Evolutionary conservation across 1,140 invertebrate species (phyloP).

Genomic region (Danaus melanippus): DNA sequence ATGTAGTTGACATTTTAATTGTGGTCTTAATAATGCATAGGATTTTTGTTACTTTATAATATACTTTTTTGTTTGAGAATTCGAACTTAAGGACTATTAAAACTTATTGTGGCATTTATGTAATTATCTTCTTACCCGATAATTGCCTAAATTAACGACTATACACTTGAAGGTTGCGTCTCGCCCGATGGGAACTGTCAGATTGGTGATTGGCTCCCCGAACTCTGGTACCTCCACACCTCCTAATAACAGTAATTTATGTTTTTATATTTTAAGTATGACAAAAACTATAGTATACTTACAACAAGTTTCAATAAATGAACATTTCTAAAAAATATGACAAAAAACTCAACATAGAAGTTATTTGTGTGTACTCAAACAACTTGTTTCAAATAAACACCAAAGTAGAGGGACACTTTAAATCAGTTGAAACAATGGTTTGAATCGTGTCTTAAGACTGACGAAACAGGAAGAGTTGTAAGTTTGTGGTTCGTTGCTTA

Average conservation of each 20-base stretch:
- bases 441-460: constrained; percentile 24
- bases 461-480: constrained; percentile 22
- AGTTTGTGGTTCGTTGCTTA: constrained; percentile 50
- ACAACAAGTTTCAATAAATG: not conserved
- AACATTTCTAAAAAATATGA: constrained; percentile 2
- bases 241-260: constrained; percentile 22
- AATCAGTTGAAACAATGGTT: constrained; percentile 24
- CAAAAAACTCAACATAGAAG: not conserved
- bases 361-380: not conserved
- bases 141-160: constrained; percentile 89
- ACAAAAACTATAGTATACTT: not conserved
- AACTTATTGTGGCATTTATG: no score
- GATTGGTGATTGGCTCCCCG: constrained; percentile 84
- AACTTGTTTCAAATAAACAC: not conserved
- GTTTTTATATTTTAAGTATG: no score
- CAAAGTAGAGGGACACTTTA: constrained; percentile 8
- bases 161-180: constrained; percentile 91
- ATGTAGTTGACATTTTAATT: no score
- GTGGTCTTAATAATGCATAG: no score
- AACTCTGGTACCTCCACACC: constrained; percentile 80
- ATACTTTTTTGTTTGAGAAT: no score
- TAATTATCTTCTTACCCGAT: constrained; percentile 79
- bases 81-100: no score
- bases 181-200: constrained; percentile 87
- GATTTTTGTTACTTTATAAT: no score